These are phyloP conservation scores for Maconellicoccus hirsutus DNA, from an alignment of 1,140 invertebrate genomes.

Conservation along the genomic window DNA sequence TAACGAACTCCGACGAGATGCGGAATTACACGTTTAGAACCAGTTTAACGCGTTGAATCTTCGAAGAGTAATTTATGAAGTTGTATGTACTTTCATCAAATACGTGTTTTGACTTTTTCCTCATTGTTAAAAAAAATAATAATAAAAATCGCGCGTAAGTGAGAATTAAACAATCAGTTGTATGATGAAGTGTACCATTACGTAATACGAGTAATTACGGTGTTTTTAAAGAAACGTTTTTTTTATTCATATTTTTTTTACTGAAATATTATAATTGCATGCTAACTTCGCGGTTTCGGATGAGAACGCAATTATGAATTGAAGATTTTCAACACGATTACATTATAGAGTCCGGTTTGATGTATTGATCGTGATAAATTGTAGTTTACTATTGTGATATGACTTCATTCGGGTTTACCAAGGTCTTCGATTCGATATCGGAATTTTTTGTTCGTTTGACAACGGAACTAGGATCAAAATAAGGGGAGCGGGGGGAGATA, in stretches of 20 bases:
- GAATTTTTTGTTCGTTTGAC: too few relatives aligned
- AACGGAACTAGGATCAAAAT: too few relatives aligned
- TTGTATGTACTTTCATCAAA: background rate
- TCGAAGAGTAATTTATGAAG: background rate
- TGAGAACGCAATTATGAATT: too few relatives aligned
- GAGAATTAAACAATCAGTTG: background rate
- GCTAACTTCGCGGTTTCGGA: too few relatives aligned
- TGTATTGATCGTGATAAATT: too few relatives aligned
- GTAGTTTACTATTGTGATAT: too few relatives aligned
- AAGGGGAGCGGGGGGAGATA: too few relatives aligned
- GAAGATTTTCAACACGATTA: too few relatives aligned
- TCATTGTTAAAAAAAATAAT: background rate
- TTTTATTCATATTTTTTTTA: background rate
- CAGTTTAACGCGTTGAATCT: background rate
- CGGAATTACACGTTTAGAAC: conserved; percentile 3
- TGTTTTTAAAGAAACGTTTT: background rate
- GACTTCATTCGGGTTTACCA: too few relatives aligned
- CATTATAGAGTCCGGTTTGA: too few relatives aligned
- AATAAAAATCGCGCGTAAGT: background rate
- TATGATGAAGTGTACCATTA: background rate
- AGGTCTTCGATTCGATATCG: too few relatives aligned
- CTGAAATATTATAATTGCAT: background rate
- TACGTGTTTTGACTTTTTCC: conserved; percentile 5
- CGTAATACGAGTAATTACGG: background rate
- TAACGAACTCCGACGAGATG: too few relatives aligned